Base-by-base conservation (phyloP, 2,888 invertebrate genomes). In the Neelides folsomi region DNA sequence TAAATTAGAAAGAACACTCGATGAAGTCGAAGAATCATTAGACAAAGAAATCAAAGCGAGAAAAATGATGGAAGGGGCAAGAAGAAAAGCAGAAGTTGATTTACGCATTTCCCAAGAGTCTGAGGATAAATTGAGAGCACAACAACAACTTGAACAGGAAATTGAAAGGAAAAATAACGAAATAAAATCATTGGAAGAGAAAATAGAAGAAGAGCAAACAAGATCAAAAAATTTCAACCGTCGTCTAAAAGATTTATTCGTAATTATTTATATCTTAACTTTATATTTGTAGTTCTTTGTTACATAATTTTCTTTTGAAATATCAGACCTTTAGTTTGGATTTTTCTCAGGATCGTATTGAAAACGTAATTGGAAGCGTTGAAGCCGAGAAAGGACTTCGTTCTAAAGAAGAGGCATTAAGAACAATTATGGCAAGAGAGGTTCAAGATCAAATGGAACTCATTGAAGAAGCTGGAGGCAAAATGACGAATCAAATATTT, bases 41-140 rank as follows among this genome's bases (percentile, higher is more conserved):
- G 97, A 97, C 76, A 88, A 97, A 68, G 98, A 98, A 77, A 98
- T 98, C 90, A 95, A 97, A 77, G 80, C 92, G 68, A 88, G 81
- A 66, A 93, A 83, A 56, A 78, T 79, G 66, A 71, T 76, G 51
- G 78, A 78, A 65, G 79, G 78, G 69, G 64, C 71, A 57, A 76
- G 75, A 68, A 69, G 75, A 55, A 77, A 78, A 66, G 68, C 77
- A 51, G 78, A 78, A 67, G 74, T 74, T 55, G 78, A 78, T 65
- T 70, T 78, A 42, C 78, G 78, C 69, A 68, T 75, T 69, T 52
- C 52, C 36, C 56, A 56, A 47, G 58, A 58, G 45, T 56, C 58
- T 16, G 56, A 54, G 5, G 52, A 73, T 53, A 73, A 75, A 61
- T 66, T 75, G 54, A 70, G 73, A 54, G 70, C 71, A 63, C 71